Evolutionary conservation across 1,140 invertebrate species (phyloP).

Genomic region (Brachionus manjavacas): DNA sequence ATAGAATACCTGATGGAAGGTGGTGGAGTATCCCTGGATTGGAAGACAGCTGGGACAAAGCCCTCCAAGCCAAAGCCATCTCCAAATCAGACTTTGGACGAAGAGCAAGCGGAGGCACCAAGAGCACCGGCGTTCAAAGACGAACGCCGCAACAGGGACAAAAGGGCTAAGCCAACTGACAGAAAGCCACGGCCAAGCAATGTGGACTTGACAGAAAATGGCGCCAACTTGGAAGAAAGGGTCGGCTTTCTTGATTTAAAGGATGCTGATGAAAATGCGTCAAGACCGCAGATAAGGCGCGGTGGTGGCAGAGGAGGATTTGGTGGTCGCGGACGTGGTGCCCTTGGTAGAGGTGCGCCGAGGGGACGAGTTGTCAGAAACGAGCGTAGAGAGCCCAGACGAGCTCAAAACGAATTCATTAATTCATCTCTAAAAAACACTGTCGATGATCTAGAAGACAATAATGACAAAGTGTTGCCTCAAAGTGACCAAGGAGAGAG

Average conservation of each 20-base stretch:
- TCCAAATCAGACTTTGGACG: background rate
- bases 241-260: background rate
- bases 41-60: conserved; percentile 4
- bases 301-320: background rate
- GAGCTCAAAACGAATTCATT: background rate
- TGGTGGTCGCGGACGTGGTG: background rate
- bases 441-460: background rate
- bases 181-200: background rate
- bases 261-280: background rate
- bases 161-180: background rate
- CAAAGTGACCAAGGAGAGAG: background rate
- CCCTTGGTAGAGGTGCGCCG: background rate
- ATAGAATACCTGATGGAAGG: background rate
- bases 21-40: background rate
- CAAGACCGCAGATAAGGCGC: background rate
- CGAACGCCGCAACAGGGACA: background rate
- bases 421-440: background rate
- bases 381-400: background rate
- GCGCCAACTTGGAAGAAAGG: background rate
- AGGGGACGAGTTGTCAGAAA: background rate
- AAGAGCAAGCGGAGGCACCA: background rate
- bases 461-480: background rate
- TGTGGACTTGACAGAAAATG: background rate
- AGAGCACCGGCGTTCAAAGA: background rate
- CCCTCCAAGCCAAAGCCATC: background rate